Conservation (phyloP, 2,113 vertebrate species). For the Pavo muticus region DNA sequence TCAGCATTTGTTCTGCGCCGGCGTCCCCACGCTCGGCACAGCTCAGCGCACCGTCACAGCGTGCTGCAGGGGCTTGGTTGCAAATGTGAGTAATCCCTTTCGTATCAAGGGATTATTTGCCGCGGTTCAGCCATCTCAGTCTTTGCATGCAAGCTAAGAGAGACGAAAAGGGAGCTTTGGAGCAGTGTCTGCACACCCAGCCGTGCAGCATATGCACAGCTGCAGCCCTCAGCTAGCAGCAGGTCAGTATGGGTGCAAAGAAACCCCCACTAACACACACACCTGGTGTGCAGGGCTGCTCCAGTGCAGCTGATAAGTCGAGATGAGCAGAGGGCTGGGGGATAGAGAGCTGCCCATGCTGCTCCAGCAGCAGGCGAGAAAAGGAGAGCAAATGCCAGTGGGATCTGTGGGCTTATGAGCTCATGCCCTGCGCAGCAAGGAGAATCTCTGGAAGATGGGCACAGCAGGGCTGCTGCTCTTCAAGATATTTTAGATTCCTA, state of each 20-base stretch:
- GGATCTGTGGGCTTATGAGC: not conserved
- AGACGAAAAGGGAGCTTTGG: not conserved
- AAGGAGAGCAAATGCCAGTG: not conserved
- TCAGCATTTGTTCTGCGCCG: not conserved
- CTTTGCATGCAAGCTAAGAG: conserved; percentile 26
- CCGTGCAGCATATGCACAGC: accelerated
- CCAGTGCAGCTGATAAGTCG: not conserved
- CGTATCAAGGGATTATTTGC: conserved; percentile 38
- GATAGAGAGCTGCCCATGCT: not conserved
- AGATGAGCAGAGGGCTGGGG: not conserved
- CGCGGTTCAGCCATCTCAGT: not conserved
- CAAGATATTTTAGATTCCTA: not conserved
- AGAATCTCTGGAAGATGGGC: not conserved
- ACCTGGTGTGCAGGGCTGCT: not conserved
- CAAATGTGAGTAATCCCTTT: conserved; percentile 25
- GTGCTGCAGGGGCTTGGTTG: conserved; percentile 19
- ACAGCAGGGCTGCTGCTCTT: not conserved
- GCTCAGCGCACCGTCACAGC: not conserved
- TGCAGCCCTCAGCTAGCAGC: not conserved
- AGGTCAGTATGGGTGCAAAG: not conserved
- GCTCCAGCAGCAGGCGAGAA: not conserved
- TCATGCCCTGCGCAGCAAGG: not conserved
- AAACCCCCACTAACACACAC: not conserved
- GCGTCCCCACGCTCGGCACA: not conserved
- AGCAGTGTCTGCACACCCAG: not conserved